These are phyloP conservation scores for Harmothoe impar DNA, from an alignment of 2,888 invertebrate species.

Conservation along the genomic window DNA sequence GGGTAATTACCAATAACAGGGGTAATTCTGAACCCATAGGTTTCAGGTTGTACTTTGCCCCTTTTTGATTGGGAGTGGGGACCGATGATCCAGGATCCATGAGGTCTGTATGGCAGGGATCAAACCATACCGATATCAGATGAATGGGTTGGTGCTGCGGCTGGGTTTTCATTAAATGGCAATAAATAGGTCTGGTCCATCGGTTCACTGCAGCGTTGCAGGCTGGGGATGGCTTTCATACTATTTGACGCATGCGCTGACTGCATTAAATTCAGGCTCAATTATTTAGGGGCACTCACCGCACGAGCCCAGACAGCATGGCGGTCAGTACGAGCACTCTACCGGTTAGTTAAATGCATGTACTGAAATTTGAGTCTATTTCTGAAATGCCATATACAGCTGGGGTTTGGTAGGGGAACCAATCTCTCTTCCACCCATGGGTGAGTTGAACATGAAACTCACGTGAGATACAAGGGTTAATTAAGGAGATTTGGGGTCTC, in stretches of 20 bases:
- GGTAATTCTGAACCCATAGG: too few species aligned
- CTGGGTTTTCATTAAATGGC: background rate
- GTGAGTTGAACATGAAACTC: too few species aligned
- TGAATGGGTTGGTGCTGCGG: background rate
- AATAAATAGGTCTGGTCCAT: background rate
- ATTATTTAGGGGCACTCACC: slow-evolving; percentile 9
- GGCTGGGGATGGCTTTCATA: slow-evolving; percentile 21
- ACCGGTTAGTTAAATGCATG: background rate
- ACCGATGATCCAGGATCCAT: too few species aligned
- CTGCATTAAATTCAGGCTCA: slow-evolving; percentile 23
- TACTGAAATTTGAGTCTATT: background rate
- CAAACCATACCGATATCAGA: background rate
- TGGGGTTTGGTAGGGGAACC: too few species aligned
- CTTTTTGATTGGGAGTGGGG: too few species aligned
- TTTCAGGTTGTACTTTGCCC: too few species aligned
- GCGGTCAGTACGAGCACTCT: background rate
- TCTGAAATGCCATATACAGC: too few species aligned
- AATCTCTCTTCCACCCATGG: too few species aligned
- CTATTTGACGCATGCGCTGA: background rate
- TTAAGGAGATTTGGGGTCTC: too few species aligned
- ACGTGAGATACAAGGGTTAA: too few species aligned
- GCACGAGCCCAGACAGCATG: background rate
- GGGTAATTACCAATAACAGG: too few species aligned
- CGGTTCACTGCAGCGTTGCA: background rate
- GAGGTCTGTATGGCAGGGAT: too few species aligned